Evolutionary conservation across 2,888 invertebrate species (phyloP), one percentile per base, ranked within the genome.

Genomic region (Pterostichus niger): DNA sequence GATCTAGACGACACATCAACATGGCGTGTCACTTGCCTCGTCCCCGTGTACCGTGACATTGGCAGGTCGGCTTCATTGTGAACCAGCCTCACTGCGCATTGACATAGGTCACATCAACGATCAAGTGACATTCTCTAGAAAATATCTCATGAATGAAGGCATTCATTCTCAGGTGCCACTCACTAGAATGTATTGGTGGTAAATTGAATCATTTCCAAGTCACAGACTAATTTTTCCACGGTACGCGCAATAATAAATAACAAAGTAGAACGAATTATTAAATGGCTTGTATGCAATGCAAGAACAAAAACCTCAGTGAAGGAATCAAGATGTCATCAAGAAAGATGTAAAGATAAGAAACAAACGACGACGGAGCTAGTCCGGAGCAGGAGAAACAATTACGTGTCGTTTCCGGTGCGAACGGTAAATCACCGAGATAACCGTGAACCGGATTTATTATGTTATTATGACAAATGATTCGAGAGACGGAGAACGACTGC

Each of bases 371-470:
- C 68, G 13, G 35, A 9, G 13, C 11, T 10, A 46, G 17, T 56
- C 17, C 35, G 31, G 54, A 75, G 49, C 31, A 54, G 64, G 52
- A 80, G 80, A 82, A 82, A 82, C 82, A 82, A 82, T 82, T 82
- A 82, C 61, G 71, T 54, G 49, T 82, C 71, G 75, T 75, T 82
- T 82, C 82, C 82, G 73, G 73, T 61, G 61, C 82, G 59, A 75
- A 54, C 87, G 87, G 86, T 89, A 89, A 89, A 89, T 89, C 89
- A 89, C 87, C 85, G 85, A 87, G 88, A 88, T 88, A 88, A 85
- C 87, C 86, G 85, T 83, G 84, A 86, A 85, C 86, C 87, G 87
- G 87, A 87, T 87, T 87, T 86, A 87, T 86, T 86, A 86, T 87
- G 85, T 86, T 87, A 87, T 87, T 87, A 86, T 87, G 88, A 88